A percentile compares a stretch with the other conserved stretches of the same genome.
These are phyloP conservation scores for Drosophila ercepeae DNA, from an alignment of 1,140 invertebrate genomes.

Conservation along the genomic window DNA sequence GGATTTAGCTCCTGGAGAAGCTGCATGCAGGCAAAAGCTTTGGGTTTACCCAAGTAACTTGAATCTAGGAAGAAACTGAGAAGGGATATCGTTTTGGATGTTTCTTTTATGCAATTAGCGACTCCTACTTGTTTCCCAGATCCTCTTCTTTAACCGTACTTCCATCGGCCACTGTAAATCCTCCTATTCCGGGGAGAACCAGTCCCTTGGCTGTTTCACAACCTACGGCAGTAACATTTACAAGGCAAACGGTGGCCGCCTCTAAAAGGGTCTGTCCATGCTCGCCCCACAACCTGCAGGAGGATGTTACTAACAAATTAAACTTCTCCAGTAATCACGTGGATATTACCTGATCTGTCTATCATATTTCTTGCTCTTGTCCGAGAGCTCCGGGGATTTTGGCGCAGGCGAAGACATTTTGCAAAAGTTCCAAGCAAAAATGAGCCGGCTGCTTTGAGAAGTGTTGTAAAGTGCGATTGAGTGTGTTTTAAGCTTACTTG, in stretches of 20 bases:
- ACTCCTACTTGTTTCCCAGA: conserved; percentile 93
- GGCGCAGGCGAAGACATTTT: conserved; percentile 82
- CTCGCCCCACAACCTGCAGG: conserved; percentile 95
- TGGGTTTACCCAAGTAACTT: conserved; percentile 91
- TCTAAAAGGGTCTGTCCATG: conserved; percentile 96
- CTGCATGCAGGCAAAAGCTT: conserved; percentile 92
- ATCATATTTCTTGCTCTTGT: conserved; percentile 85
- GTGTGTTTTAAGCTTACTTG: background rate
- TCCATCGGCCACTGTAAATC: conserved; percentile 98
- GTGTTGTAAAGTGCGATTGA: conserved; percentile 40
- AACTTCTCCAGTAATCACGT: background rate
- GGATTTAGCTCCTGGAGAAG: conserved; percentile 95
- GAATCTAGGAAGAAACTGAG: conserved; percentile 93
- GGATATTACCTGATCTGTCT: conserved; percentile 73
- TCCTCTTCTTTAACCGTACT: conserved; percentile 94
- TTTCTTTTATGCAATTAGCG: background rate
- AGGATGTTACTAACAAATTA: background rate
- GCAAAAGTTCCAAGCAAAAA: conserved; percentile 4
- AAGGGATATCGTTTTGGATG: background rate
- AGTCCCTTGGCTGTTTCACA: conserved; percentile 98
- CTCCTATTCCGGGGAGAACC: conserved; percentile 96
- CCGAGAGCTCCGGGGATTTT: conserved; percentile 83
- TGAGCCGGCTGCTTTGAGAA: conserved; percentile 49
- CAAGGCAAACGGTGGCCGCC: conserved; percentile 94
- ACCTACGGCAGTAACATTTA: conserved; percentile 97